Conservation (phyloP, 1,140 invertebrate species). For the Magallana ariakensis region DNA sequence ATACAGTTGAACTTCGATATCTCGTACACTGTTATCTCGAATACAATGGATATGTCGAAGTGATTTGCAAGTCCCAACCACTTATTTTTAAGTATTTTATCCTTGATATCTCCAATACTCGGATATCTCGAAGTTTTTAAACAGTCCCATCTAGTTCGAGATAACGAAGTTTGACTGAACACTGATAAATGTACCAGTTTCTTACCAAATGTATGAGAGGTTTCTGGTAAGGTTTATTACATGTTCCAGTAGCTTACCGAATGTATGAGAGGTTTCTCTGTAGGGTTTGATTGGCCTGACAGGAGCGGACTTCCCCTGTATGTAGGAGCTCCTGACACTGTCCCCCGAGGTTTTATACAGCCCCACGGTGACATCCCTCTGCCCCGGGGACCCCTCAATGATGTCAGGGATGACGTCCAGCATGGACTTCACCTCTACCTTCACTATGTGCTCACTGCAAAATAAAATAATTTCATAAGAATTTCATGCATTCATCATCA, state of each 20-base stretch:
- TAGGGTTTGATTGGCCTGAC: conserved; percentile 62
- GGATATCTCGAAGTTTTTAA: too few species aligned
- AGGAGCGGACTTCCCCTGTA: conserved; percentile 59
- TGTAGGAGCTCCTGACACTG: conserved; percentile 54
- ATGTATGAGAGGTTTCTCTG: conserved; percentile 47
- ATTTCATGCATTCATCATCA: too few species aligned
- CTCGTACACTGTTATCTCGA: too few species aligned
- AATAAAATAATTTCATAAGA: neutral
- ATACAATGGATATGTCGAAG: too few species aligned
- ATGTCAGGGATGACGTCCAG: conserved; percentile 64
- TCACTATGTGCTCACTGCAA: conserved; percentile 65
- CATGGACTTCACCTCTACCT: conserved; percentile 64
- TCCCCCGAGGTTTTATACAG: conserved; percentile 59
- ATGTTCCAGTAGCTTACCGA: conserved; percentile 42
- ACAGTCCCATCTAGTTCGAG: too few species aligned
- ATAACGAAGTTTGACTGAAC: too few species aligned
- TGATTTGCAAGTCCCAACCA: too few species aligned
- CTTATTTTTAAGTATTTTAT: too few species aligned
- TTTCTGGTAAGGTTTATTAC: neutral
- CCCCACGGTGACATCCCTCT: conserved; percentile 58
- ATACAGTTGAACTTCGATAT: too few species aligned
- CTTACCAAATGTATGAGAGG: neutral
- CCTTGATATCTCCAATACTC: too few species aligned
- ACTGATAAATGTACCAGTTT: too few species aligned
- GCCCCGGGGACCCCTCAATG: conserved; percentile 57